Evolutionary conservation across 2,888 invertebrate genomes (phyloP).

Genomic region (Drosophila engyochracea): DNA sequence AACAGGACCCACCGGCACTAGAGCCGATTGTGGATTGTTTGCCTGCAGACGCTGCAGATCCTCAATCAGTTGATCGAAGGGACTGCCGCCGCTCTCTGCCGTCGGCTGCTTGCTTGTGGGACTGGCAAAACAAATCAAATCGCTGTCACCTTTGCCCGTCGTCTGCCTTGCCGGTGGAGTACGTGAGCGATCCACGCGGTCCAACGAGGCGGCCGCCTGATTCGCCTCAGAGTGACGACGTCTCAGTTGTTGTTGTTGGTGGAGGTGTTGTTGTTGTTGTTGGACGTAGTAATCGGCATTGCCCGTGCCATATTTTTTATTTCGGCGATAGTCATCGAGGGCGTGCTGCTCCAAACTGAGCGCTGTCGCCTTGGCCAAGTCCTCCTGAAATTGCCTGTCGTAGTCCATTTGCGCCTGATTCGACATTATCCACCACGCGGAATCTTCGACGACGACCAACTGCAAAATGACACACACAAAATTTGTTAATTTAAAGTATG

Average conservation of each 20-base stretch:
- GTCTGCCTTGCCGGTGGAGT: conserved; percentile 71
- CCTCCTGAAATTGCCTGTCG: conserved; percentile 93
- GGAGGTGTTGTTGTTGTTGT: conserved; percentile 42
- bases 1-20: conserved; percentile 75
- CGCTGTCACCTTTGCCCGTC: conserved; percentile 84
- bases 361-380: conserved; percentile 94
- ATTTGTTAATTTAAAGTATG: conserved; percentile 30
- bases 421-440: conserved; percentile 76
- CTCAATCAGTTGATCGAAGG: conserved; percentile 88
- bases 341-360: conserved; percentile 94
- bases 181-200: conserved; percentile 62
- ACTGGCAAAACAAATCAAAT: conserved; percentile 90
- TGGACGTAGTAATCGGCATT: conserved; percentile 48
- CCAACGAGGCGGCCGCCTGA: conserved; percentile 22
- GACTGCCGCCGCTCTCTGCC: conserved; percentile 25
- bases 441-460: conserved; percentile 40
- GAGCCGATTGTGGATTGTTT: conserved; percentile 66
- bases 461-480: conserved; percentile 27
- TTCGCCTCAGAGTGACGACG: conserved; percentile 78
- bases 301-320: conserved; percentile 84
- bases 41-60: conserved; percentile 86
- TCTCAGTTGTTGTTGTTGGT: conserved; percentile 50
- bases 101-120: conserved; percentile 86
- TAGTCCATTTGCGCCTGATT: conserved; percentile 87
- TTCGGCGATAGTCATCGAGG: conserved; percentile 91